phyloP scores from a whole-genome alignment of 2,888 invertebrate species.

The Hartigia nigra region DNA sequence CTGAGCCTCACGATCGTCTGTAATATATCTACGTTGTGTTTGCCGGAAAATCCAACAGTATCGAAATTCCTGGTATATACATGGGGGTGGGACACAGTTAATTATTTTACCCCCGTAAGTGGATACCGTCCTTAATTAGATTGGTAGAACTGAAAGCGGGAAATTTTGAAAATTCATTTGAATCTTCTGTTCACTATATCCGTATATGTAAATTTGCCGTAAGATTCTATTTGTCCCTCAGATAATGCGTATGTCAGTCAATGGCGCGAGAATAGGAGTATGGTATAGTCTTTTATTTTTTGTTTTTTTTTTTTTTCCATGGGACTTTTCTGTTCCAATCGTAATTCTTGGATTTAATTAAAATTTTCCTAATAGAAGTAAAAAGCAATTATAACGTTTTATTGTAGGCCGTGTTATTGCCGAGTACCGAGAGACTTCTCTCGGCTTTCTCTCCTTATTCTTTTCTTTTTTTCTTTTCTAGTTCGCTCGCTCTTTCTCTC shows the following conservation, averaged over 20 bases:
- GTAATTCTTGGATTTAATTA: conserved; percentile 56
- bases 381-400: conserved; percentile 60
- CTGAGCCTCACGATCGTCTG: conserved; percentile 31
- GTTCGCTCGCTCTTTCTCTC: too few species aligned
- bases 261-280: neutral
- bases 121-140: neutral
- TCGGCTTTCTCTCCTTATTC: conserved; percentile 7
- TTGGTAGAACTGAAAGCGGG: conserved; percentile 10
- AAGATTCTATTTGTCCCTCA: neutral
- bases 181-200: neutral
- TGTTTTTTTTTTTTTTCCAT: neutral
- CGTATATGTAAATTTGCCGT: neutral
- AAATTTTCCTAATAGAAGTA: conserved; percentile 55
- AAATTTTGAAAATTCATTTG: conserved; percentile 6
- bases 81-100: too few species aligned
- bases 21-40: conserved; percentile 12
- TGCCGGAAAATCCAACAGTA: neutral
- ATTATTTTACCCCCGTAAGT: neutral
- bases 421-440: conserved; percentile 13
- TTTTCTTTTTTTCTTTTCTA: neutral
- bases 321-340: neutral
- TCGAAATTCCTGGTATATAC: neutral
- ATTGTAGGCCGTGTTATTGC: conserved; percentile 44
- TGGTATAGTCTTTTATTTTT: neutral
- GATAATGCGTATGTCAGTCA: neutral